phyloP scores from a whole-genome alignment of 2,888 invertebrate genomes.

The Cenopis cana region DNA sequence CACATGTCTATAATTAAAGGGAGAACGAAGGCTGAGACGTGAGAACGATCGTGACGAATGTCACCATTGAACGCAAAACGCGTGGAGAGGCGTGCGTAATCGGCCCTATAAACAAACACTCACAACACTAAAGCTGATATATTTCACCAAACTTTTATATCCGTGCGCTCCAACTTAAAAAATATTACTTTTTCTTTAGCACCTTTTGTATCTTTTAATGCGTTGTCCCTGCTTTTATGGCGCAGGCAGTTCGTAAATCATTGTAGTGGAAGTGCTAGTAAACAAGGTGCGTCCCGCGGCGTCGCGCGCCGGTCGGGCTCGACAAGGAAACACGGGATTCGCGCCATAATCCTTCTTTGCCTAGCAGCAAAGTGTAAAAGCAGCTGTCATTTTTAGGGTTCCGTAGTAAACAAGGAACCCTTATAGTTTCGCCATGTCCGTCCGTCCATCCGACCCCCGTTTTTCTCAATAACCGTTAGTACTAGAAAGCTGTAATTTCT shows the following conservation, averaged over 20 bases:
- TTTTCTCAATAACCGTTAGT: too few species aligned
- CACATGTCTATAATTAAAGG: slow-evolving; percentile 25
- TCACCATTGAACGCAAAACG: slow-evolving; percentile 56
- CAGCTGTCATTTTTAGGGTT: background rate
- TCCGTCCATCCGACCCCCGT: too few species aligned
- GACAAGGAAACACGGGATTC: slow-evolving; percentile 2
- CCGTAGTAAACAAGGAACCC: too few species aligned
- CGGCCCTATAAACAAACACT: slow-evolving; percentile 80
- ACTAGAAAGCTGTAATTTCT: too few species aligned
- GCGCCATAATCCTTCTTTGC: slow-evolving; percentile 15
- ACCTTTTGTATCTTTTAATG: slow-evolving; percentile 85
- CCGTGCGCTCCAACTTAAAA: slow-evolving; percentile 80
- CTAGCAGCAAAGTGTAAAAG: background rate
- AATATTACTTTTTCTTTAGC: slow-evolving; percentile 84
- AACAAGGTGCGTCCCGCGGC: slow-evolving; percentile 76
- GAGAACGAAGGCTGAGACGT: slow-evolving; percentile 32
- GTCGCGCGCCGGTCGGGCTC: slow-evolving; percentile 48
- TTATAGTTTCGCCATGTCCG: too few species aligned
- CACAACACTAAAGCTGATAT: slow-evolving; percentile 82
- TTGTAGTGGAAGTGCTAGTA: slow-evolving; percentile 81
- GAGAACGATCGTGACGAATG: slow-evolving; percentile 58
- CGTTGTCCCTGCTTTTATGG: slow-evolving; percentile 83
- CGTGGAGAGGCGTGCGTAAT: slow-evolving; percentile 78
- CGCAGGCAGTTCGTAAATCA: slow-evolving; percentile 82
- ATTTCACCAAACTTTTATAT: slow-evolving; percentile 84